phyloP scores from a whole-genome alignment of 1,140 invertebrate genomes.

The Anastrepha ludens region DNA sequence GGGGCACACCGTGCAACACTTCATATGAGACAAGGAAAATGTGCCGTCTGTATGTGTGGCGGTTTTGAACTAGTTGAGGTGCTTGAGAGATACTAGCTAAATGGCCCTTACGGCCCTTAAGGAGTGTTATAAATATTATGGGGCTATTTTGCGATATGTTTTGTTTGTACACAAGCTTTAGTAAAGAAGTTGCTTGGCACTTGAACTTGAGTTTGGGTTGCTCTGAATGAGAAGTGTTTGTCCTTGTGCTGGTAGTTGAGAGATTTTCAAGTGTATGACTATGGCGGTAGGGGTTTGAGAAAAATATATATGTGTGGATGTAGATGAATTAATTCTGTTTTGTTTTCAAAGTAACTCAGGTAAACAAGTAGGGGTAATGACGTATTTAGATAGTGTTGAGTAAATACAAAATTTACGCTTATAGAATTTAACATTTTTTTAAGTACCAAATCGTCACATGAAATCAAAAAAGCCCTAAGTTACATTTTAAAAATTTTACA shows the following conservation, averaged over 20 bases:
- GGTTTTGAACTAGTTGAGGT: background rate
- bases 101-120: slow-evolving; percentile 39
- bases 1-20: background rate
- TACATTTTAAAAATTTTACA: too few relatives aligned
- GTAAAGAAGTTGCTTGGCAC: slow-evolving; percentile 3
- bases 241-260: background rate
- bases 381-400: too few relatives aligned
- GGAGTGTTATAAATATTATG: slow-evolving; percentile 47
- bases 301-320: too few relatives aligned
- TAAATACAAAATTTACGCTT: too few relatives aligned
- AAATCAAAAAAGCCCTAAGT: too few relatives aligned
- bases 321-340: too few relatives aligned
- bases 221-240: background rate
- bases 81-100: slow-evolving; percentile 12
- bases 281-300: too few relatives aligned
- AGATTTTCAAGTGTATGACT: background rate
- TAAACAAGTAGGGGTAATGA: too few relatives aligned
- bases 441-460: too few relatives aligned
- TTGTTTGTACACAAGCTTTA: background rate
- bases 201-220: slow-evolving; percentile 30
- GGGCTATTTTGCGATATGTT: slow-evolving; percentile 25
- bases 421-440: too few relatives aligned
- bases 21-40: slow-evolving; percentile 8
- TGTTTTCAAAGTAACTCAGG: too few relatives aligned
- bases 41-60: background rate